Conservation (phyloP, 2,888 invertebrate genomes). For the Graphium colonna region DNA sequence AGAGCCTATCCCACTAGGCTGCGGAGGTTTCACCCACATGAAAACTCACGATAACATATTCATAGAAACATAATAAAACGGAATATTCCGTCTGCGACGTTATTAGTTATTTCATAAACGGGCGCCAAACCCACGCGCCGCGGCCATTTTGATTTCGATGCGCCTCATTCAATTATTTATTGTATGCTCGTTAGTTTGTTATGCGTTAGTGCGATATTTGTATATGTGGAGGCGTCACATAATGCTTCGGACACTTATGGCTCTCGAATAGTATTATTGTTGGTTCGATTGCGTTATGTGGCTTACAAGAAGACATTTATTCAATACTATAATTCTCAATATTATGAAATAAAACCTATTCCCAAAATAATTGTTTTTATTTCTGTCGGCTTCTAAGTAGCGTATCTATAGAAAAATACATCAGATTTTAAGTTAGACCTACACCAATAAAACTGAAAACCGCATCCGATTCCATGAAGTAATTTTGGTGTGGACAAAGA, state of each 20-base stretch:
- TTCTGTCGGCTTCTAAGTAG: no score
- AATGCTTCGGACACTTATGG: not conserved
- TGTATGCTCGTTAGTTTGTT: not conserved
- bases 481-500: no score
- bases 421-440: no score
- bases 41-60: not conserved
- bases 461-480: no score
- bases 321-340: no score
- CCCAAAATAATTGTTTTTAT: no score
- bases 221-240: not conserved
- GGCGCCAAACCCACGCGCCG: conserved; percentile 7
- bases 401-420: no score
- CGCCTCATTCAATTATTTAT: conserved; percentile 10
- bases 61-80: conserved; percentile 2
- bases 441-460: no score
- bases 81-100: not conserved
- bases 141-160: conserved; percentile 6
- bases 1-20: no score
- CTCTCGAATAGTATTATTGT: not conserved
- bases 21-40: no score
- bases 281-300: not conserved
- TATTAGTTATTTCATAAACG: conserved; percentile 2
- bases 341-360: no score
- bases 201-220: not conserved
- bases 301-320: not conserved